These are phyloP conservation scores for Liposcelis brunnea DNA, from an alignment of 2,888 invertebrate species.

Conservation along the genomic window DNA sequence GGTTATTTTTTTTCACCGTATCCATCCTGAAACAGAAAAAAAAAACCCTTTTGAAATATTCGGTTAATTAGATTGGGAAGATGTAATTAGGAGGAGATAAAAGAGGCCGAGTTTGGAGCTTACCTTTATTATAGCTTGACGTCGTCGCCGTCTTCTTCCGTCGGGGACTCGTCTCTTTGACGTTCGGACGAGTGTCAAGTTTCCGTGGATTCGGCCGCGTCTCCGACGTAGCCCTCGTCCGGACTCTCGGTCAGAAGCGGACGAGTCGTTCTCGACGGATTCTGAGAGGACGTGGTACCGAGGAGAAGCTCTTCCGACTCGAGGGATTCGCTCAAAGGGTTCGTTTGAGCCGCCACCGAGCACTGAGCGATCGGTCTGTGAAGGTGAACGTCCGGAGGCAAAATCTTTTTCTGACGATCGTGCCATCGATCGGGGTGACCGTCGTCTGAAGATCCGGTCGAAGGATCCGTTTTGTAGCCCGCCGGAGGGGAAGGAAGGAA, in stretches of 20 bases:
- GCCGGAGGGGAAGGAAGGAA: slow-evolving; percentile 53
- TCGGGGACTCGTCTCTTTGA: slow-evolving; percentile 9
- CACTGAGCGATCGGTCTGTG: slow-evolving; percentile 4
- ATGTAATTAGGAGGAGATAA: no score
- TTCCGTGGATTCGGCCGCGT: slow-evolving; percentile 45
- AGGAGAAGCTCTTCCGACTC: slow-evolving; percentile 29
- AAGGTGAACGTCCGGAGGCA: slow-evolving; percentile 2
- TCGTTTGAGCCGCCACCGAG: slow-evolving; percentile 13
- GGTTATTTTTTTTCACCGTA: no score
- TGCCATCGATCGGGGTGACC: neutral
- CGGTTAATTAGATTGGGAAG: no score
- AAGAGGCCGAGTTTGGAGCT: neutral
- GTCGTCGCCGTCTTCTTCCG: neutral
- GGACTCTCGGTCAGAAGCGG: slow-evolving; percentile 52
- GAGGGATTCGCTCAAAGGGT: slow-evolving; percentile 24
- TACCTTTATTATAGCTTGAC: slow-evolving; percentile 1
- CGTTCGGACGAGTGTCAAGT: slow-evolving; percentile 39
- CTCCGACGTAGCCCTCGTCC: slow-evolving; percentile 76
- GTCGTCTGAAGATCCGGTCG: slow-evolving; percentile 22
- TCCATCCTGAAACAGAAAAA: no score
- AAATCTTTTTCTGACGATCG: slow-evolving; percentile 1
- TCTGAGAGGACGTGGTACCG: slow-evolving; percentile 31
- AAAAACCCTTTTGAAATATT: no score
- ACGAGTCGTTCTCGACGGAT: slow-evolving; percentile 24
- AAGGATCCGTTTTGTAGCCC: slow-evolving; percentile 44